Evolutionary conservation across 2,888 invertebrate species (phyloP).

Genomic region (Tetheella fluctuosa): DNA sequence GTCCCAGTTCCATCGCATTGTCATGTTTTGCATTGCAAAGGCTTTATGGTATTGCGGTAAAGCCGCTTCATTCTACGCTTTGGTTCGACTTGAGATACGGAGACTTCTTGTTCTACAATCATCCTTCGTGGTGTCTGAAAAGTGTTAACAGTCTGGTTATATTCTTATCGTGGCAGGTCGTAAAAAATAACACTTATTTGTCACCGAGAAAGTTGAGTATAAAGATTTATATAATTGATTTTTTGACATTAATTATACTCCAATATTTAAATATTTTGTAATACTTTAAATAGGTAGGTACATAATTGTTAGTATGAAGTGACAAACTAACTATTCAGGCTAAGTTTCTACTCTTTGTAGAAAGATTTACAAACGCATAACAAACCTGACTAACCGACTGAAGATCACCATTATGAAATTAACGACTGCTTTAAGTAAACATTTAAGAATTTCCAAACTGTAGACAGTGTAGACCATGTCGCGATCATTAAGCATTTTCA

Average conservation of each 20-base stretch:
- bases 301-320: too few relatives aligned
- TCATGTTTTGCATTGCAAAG: slow-evolving; percentile 8
- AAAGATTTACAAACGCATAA: too few relatives aligned
- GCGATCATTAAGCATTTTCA: neutral
- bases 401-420: neutral
- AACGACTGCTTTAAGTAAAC: neutral
- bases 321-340: too few relatives aligned
- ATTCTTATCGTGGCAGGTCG: too few relatives aligned
- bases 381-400: neutral
- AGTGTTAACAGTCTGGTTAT: neutral
- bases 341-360: too few relatives aligned
- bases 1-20: slow-evolving; percentile 4
- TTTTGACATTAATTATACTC: too few relatives aligned
- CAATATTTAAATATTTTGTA: too few relatives aligned
- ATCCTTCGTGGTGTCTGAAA: neutral
- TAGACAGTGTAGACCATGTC: neutral
- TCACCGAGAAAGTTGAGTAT: too few relatives aligned
- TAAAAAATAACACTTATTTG: too few relatives aligned
- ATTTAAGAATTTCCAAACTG: neutral
- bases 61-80: neutral
- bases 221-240: too few relatives aligned
- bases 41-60: neutral
- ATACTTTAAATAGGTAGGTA: too few relatives aligned
- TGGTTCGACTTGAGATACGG: neutral
- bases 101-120: neutral